Conservation (phyloP, 2,888 invertebrate species). For the Tridacna gigas region DNA sequence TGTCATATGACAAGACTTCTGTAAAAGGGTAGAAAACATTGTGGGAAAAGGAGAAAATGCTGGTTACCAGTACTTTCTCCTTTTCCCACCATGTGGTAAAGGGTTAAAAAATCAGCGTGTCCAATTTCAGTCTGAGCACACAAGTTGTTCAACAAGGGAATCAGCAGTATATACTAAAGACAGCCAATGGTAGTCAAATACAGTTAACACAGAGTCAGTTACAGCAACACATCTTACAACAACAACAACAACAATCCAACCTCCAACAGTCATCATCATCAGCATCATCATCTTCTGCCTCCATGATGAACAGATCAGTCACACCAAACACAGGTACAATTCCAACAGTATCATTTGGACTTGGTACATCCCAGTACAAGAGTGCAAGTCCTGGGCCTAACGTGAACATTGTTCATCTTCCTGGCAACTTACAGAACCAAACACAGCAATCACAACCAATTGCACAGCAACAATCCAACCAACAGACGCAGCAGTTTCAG, state of each 20-base stretch:
- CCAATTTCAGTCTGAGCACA: conserved; percentile 22
- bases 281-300: conserved; percentile 63
- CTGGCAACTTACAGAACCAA: conserved; percentile 61
- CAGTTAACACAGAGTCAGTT: conserved; percentile 64
- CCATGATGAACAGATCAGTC: conserved; percentile 69
- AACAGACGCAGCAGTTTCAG: conserved; percentile 60
- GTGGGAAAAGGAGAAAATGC: not conserved
- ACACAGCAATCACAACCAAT: conserved; percentile 42
- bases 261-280: conserved; percentile 37
- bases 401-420: conserved; percentile 70
- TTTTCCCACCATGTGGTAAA: not conserved
- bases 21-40: not conserved
- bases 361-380: conserved; percentile 45
- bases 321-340: conserved; percentile 59
- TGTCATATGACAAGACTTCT: no score
- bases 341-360: conserved; percentile 55
- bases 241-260: conserved; percentile 45
- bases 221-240: conserved; percentile 59
- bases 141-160: conserved; percentile 66
- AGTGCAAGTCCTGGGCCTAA: conserved; percentile 65
- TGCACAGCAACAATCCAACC: conserved; percentile 26
- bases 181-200: conserved; percentile 62
- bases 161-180: conserved; percentile 68
- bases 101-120: no score
- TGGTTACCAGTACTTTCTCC: not conserved